Evolutionary conservation across 1,140 invertebrate species (phyloP), one percentile per base, ranked within the genome.

Genomic region (Caerostris darwini): DNA sequence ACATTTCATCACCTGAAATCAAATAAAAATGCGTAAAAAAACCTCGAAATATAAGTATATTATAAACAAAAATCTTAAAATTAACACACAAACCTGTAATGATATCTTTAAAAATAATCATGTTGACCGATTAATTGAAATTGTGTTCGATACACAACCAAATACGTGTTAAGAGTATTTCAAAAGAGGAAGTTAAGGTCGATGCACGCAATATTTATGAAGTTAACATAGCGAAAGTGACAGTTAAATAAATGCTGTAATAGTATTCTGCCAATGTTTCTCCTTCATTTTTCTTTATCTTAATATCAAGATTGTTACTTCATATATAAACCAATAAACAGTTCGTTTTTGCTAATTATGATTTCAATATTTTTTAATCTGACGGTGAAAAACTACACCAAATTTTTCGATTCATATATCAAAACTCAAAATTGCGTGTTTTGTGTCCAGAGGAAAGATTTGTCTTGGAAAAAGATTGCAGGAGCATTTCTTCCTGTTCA

Each of bases 41-140:
- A 10, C 4, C 6, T n/a, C 6, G 10, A 81, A 19, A 56, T 90
- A 19, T 10, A 50, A 34, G 7, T 34, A 17, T 67, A 54, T 58
- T 17, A 53, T 59, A 58, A 71, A 77, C 34, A 8, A 34, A 14
- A 14, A 86, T 56, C 3, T 14, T 10, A 69, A 12, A 50, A 77
- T 19, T 95, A 96, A 69, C 7, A 6, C 0, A 71, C 12, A 97
- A 97, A 99, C 98, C 98, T 94, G 98, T 98, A 96, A 99, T 98
- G 96, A 98, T 97, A 97, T 99, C 98, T 97, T 99, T 99, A 97
- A 97, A 99, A 96, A 99, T 98, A 96, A 97, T 98, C 98, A 99
- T 99, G 97, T 97, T 98, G 96, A 19, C 85, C 34, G 85, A 87
- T 87, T 50, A 61, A 61, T 64, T 87, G 8, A 87, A 64, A 87